These are phyloP conservation scores for Hirtodrosophila duncani DNA, from an alignment of 2,888 invertebrate genomes.

Conservation along the genomic window DNA sequence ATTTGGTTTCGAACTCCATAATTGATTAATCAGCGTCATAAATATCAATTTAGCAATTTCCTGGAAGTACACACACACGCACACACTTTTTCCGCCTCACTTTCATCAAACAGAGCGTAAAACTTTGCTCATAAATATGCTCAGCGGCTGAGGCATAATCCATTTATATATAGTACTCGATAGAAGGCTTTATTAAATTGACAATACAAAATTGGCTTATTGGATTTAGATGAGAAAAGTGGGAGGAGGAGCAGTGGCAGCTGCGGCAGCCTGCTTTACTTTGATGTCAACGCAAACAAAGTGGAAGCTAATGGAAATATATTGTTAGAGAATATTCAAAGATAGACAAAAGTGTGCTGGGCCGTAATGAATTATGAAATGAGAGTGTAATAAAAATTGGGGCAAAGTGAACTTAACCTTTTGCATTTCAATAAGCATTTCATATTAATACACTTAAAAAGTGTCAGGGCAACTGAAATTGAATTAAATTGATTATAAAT, in stretches of 20 bases:
- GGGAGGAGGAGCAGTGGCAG: not conserved
- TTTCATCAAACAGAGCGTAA: constrained; percentile 2
- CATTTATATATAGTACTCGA: constrained; percentile 37
- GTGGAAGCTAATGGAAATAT: not conserved
- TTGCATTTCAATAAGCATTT: no score
- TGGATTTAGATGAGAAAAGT: constrained; percentile 14
- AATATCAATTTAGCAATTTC: constrained; percentile 12
- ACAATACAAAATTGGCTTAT: constrained; percentile 56
- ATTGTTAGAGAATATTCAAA: no score
- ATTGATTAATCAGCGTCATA: constrained; percentile 28
- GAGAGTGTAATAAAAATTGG: no score
- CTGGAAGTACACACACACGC: constrained; percentile 2
- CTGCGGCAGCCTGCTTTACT: constrained; percentile 12
- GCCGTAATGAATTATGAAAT: no score
- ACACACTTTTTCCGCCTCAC: not conserved
- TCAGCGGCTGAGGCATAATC: constrained; percentile 18
- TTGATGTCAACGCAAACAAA: constrained; percentile 20
- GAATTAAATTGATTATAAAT: no score
- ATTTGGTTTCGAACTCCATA: constrained; percentile 7
- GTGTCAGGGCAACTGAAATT: no score
- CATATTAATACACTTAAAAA: no score
- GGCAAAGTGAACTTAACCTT: no score
- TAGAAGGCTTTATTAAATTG: constrained; percentile 54
- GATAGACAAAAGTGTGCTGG: no score
- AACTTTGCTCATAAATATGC: constrained; percentile 36